phyloP scores from a whole-genome alignment of 1,140 invertebrate species.

The Cylas formicarius region DNA sequence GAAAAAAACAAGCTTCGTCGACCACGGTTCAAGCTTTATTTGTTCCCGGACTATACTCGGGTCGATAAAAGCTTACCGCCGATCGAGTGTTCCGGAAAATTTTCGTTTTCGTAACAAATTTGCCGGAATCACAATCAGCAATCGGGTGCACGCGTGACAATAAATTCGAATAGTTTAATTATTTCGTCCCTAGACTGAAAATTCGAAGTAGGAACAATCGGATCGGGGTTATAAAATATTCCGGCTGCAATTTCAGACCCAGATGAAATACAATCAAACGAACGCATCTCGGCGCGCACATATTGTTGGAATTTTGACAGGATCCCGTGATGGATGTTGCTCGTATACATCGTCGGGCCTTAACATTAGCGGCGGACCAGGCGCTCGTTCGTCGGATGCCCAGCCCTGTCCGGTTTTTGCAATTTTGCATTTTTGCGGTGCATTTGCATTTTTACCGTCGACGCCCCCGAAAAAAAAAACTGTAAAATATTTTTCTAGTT shows the following conservation, averaged over 20 bases:
- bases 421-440: slow-evolving; percentile 15
- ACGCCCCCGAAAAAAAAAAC: slow-evolving; percentile 8
- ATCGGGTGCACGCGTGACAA: slow-evolving; percentile 10
- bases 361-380: slow-evolving; percentile 14
- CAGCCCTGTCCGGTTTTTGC: slow-evolving; percentile 3
- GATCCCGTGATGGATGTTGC: slow-evolving; percentile 23
- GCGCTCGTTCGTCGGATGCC: too few relatives aligned
- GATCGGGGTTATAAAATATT: slow-evolving; percentile 26
- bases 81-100: too few relatives aligned
- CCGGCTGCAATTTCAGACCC: slow-evolving; percentile 17
- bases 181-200: slow-evolving; percentile 16
- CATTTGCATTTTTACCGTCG: too few relatives aligned
- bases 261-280: slow-evolving; percentile 24
- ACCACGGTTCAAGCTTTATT: too few relatives aligned
- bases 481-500: slow-evolving; percentile 16
- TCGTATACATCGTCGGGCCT: slow-evolving; percentile 15
- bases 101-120: slow-evolving; percentile 3
- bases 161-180: slow-evolving; percentile 26
- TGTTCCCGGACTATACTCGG: too few relatives aligned
- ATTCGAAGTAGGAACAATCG: slow-evolving; percentile 21
- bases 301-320: slow-evolving; percentile 29
- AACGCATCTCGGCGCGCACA: slow-evolving; percentile 16
- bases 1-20: too few relatives aligned
- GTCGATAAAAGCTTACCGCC: too few relatives aligned
- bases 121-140: slow-evolving; percentile 3